Evolutionary conservation across 2,797 vertebrate genomes (phyloP).

Genomic region (Glyptemys insculpta): DNA sequence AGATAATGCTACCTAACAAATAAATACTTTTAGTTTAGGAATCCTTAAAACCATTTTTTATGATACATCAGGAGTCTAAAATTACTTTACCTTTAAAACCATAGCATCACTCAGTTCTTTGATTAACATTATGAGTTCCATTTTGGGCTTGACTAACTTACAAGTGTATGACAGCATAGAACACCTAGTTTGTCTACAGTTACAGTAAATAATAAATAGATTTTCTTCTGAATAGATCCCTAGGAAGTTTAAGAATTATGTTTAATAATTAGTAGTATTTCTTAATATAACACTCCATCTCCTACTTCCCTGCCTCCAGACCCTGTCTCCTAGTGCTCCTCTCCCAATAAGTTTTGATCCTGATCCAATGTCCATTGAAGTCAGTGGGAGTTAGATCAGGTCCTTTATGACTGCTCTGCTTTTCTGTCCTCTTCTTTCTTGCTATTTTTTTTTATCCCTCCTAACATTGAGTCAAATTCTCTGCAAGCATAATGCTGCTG

Average conservation of each 20-base stretch:
- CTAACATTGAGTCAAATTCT: background rate
- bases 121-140: background rate
- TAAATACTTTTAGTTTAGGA: background rate
- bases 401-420: background rate
- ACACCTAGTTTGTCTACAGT: background rate
- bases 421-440: background rate
- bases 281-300: background rate
- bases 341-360: background rate
- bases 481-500: background rate
- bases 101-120: slow-evolving; percentile 2
- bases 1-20: background rate
- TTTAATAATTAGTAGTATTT: background rate
- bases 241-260: background rate
- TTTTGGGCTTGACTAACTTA: background rate
- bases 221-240: background rate
- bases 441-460: background rate
- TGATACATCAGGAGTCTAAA: slow-evolving; percentile 4
- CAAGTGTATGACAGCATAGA: background rate
- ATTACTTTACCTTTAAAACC: background rate
- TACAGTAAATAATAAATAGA: background rate
- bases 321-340: background rate
- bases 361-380: background rate
- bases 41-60: background rate
- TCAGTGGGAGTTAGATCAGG: accelerated
- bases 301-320: background rate